Evolutionary conservation across 2,888 invertebrate genomes (phyloP).

Genomic region (Panzeria rudis): DNA sequence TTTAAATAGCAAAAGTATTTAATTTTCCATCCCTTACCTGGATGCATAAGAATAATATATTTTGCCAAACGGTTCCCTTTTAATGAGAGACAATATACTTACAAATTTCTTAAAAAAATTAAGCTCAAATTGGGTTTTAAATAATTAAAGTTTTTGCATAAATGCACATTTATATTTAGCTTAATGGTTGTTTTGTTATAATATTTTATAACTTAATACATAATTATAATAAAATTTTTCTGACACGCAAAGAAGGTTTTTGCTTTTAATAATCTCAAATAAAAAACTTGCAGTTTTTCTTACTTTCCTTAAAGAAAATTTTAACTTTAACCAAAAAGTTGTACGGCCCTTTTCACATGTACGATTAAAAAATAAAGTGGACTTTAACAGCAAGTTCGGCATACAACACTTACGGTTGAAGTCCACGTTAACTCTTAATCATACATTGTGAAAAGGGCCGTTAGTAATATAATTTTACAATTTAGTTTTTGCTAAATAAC

Average conservation of each 20-base stretch:
- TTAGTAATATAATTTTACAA: not conserved
- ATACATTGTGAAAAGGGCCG: too few species aligned
- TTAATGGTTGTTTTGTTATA: slow-evolving; percentile 29
- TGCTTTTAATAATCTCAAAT: slow-evolving; percentile 5
- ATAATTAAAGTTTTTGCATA: slow-evolving; percentile 47
- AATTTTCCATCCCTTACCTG: too few species aligned
- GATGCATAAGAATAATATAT: too few species aligned
- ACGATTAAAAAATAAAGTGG: too few species aligned
- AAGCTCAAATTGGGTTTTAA: not conserved
- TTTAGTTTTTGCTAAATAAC: slow-evolving; percentile 39
- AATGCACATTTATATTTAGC: slow-evolving; percentile 66
- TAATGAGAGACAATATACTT: slow-evolving; percentile 8
- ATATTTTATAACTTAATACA: slow-evolving; percentile 28
- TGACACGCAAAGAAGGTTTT: slow-evolving; percentile 53
- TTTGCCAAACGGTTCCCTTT: not conserved
- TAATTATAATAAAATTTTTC: slow-evolving; percentile 17
- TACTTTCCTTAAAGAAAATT: slow-evolving; percentile 22
- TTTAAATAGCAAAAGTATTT: too few species aligned
- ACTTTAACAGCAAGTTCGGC: too few species aligned
- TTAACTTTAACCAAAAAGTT: slow-evolving; percentile 14
- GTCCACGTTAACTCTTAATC: too few species aligned
- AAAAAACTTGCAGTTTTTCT: slow-evolving; percentile 13
- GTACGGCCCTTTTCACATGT: too few species aligned
- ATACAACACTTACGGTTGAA: too few species aligned
- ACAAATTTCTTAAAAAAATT: not conserved